phyloP scores from a whole-genome alignment of 2,113 vertebrate genomes.

The Baryphthengus martii region DNA sequence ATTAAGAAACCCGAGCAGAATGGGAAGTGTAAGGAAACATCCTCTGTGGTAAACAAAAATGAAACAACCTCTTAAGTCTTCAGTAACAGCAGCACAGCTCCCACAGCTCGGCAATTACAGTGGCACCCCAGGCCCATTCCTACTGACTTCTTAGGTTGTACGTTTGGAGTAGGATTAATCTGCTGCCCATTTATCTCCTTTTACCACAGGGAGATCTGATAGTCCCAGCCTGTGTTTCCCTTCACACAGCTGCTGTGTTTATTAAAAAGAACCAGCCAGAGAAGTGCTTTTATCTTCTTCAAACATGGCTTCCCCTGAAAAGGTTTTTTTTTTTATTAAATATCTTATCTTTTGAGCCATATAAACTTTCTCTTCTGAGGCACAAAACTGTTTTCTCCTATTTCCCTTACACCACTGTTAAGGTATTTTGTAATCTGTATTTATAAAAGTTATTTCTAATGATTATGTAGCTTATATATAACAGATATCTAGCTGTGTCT shows the following conservation, averaged over 20 bases:
- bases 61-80: not conserved
- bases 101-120: not conserved
- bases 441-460: not conserved
- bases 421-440: not conserved
- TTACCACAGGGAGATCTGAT: not conserved
- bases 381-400: not conserved
- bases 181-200: not conserved
- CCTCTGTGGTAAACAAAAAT: not conserved
- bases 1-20: not conserved
- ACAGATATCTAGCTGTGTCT: not conserved
- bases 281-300: not conserved
- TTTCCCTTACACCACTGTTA: not conserved
- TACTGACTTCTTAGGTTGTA: rapidly evolving
- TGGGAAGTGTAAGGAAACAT: not conserved
- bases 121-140: not conserved
- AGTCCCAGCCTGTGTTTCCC: not conserved
- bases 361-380: not conserved
- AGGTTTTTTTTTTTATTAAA: not conserved
- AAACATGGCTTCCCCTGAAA: not conserved
- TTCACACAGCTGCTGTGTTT: not conserved
- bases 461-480: not conserved
- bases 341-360: not conserved
- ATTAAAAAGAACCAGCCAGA: not conserved
- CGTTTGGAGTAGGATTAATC: not conserved
- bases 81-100: not conserved